Evolutionary conservation across 2,797 vertebrate species (phyloP), one percentile per base, ranked within the genome.

Genomic region (Acestrorhynchus altus): DNA sequence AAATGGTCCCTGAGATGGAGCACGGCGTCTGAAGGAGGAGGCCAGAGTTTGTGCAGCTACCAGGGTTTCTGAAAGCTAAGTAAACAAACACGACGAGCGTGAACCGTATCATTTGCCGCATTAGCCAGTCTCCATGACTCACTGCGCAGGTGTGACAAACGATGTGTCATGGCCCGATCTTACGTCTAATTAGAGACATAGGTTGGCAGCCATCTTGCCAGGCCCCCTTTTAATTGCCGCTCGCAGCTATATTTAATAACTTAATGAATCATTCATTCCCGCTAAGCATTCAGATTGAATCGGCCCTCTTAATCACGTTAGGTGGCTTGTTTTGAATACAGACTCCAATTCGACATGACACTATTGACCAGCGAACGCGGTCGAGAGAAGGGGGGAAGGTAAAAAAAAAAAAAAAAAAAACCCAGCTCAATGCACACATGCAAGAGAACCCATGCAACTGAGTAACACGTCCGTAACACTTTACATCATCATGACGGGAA

Each of bases 181-280:
- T 49, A 69, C 26, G 76, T 86, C 82, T 84, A 84, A 86, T 86
- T 86, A 83, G 80, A 67, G 77, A 78, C 78, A 81, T 66, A 44
- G 72, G 63, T 83, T 82, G 82, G 76, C 78, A 72, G 82, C 84
- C 84, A 85, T 85, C 76, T 85, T 83, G 80, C 77, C 42, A 31
- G 66, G 69, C 70, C 72, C 73, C 49, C 67, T 76, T 82, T 85
- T 85, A 85, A 85, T 83, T 86, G 84, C 72, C 42, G 76, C 82
- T 86, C 44, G 69, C 72, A 86, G 84, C 80, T 80, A 84, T 82
- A 77, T 84, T 86, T 86, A 86, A 86, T 86, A 86, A 86, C 82
- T 80, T 77, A 86, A 86, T 86, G 70, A 84, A 85, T 81, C 84
- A 86, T 79, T 72, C 70, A 76, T 78, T 85, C 70, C 76, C 52